Base-by-base conservation (phyloP, 2,888 invertebrate species). In the Yponomeuta plumbellus region DNA sequence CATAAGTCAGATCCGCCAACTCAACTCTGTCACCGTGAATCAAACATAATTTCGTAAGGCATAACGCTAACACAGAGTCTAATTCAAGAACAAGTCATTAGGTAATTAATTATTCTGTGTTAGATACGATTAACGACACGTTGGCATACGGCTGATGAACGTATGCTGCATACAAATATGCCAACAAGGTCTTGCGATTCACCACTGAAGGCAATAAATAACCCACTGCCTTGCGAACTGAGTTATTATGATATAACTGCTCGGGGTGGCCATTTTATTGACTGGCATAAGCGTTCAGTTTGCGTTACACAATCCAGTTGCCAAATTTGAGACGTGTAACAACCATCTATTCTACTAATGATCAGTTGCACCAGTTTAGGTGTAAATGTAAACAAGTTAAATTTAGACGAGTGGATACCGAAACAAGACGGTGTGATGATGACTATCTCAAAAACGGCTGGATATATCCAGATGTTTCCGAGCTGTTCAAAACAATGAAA, bases 131-230 rank as follows among this genome's bases (percentile, higher is more conserved):
- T 52, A 52, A 52, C 44, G 44, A 52, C 17, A 13, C 17, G 44
- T 17, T 44, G 5, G 44, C 17, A 17, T 17, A 52, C 17, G 17
- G 44, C 44, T 17, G 13, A 17, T 52, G 4, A 13, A 52, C 44
- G 44, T 17, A 52, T 17, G 44, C 44, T 52, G 44, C 44, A 52
- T 52, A 13, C 44, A 52, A 52, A 52, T 52, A 17, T 13, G 59
- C 1, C 22, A 23, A 22, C 59, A 59, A 59, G 59, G 59, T 23
- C 59, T 5, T 58, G 59, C 1, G 59, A 59, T 59, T 59, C 59
- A 59, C 21, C n/a, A 59, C 59, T 59, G 59, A 59, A 13, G 17
- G 59, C 59, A 21, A 23, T 59, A 59, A 21, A 23, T 59, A 23
- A 59, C 59, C 22, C 59, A 59, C 59, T 59, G 23, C 20, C 59